Base-by-base conservation (phyloP, 2,888 invertebrate genomes). In the Helobdella robusta region DNA sequence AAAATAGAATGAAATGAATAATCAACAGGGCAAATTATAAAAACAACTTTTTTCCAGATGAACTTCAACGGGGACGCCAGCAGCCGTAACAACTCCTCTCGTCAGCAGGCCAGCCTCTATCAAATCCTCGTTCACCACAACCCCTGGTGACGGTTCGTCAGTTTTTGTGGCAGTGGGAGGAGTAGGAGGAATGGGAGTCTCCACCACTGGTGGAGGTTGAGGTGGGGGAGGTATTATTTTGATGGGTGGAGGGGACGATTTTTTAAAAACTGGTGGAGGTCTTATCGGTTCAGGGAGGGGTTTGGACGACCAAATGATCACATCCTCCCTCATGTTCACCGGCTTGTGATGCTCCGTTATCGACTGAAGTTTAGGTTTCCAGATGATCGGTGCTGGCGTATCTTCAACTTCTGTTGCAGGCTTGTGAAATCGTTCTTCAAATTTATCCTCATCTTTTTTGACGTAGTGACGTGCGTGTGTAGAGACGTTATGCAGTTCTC, bases 271-370 rank as follows among this genome's bases (percentile, higher is more conserved):
- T n/a, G n/a, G n/a, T n/a, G 28, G 28, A 25, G 56, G 28, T 56
- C 5, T 30, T 56, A 2, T 40, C n/a, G 11, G 44, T 56, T 56
- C 32, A 5, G 2, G 28, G 11, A 28, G 1, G 8, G 2, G 20
- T 30, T 63, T 63, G 5, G 63, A 63, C 2, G 63, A 63, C 63
- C 63, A 63, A 36, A 63, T 63, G 54, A 63, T 36, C 35, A 63
- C 63, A 32, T 63, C 63, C 28, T 56, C 56, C n/a, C 56, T 6
- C 32, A 1, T 30, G n/a, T 32, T 56, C 25, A 28, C 28, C 18
- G 30, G 32, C 6, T 3, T 30, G 11, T 25, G 48, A 4, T 6
- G 23, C 25, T 20, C 4, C 48, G 15, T 48, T 48, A 5, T 48
- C 25, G 6, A 48, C 48, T 15, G n/a, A 25, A 48, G 48, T 48